Evolutionary conservation across 2,888 invertebrate genomes (phyloP).

Genomic region (Adelognathus sp.): DNA sequence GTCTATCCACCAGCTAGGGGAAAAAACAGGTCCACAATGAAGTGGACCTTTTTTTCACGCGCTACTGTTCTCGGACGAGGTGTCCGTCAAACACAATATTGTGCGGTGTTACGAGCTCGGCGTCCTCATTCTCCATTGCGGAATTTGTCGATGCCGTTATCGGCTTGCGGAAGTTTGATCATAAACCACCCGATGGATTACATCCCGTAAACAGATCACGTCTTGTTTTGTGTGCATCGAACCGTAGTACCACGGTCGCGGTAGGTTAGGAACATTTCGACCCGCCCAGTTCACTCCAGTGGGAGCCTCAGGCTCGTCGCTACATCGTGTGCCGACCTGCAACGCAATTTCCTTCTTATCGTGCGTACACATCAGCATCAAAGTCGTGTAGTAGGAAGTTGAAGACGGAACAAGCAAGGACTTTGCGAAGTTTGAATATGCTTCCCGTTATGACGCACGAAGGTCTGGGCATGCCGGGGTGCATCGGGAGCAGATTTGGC

Average conservation of each 20-base stretch:
- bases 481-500: slow-evolving; percentile 36
- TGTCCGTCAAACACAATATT: background rate
- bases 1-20: background rate
- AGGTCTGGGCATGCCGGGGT: slow-evolving; percentile 12
- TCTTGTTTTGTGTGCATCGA: background rate
- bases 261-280: slow-evolving; percentile 15
- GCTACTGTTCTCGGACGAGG: background rate
- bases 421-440: slow-evolving; percentile 52
- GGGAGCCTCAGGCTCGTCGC: slow-evolving; percentile 27
- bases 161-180: background rate
- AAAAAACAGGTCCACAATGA: too few relatives aligned
- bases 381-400: slow-evolving; percentile 24
- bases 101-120: background rate
- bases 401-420: slow-evolving; percentile 25
- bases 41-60: background rate
- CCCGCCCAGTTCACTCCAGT: background rate
- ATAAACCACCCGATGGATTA: background rate
- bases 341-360: slow-evolving; percentile 38
- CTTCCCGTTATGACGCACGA: slow-evolving; percentile 23
- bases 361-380: slow-evolving; percentile 19
- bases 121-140: background rate
- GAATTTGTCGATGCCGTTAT: background rate
- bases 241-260: background rate
- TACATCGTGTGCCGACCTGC: background rate
- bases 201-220: background rate